Base-by-base conservation (phyloP, 1,140 invertebrate species). In the Megalopta genalis region DNA sequence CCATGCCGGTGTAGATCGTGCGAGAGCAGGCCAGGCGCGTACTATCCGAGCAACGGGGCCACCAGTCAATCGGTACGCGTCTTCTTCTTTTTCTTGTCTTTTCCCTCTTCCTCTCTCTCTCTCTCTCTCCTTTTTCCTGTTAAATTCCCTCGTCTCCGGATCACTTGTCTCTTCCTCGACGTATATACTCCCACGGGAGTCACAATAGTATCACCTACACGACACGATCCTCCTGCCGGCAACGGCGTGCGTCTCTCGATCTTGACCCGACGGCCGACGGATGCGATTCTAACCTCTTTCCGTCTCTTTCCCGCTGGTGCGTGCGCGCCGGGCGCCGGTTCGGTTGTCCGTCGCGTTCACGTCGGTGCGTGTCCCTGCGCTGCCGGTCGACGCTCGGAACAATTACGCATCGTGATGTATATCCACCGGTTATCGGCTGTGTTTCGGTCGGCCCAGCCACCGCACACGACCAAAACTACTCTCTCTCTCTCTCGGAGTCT, bases 1-100 rank as follows among this genome's bases (percentile, higher is more conserved):
- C 90, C 90, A 91, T 91, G 89, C 89, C 88, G 87, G 80, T 85
- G 84, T 85, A 82, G 88, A 86, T 88, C 87, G 86, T 86, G 86
- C 84, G 84, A 86, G 87, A 84, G 70, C 77, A 86, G 84, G 59
- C 63, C 90, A 91, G 90, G 88, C 80, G 69, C 85, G 91, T 90
- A 90, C 21, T 66, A 25, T 49, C 49, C 39, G 52, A 60, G 37
- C 46, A 59, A 21, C 65, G 67, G 80, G 68, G 62, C 75, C 83
- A 81, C 77, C 42, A 60, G 57, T 63, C 73, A 27, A 68, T 71
- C 54, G n/a, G 21, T 57, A 37, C 64, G 60, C 42, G 27, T 72
- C 39, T 57, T 57, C 67, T 77, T 63, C 54, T 18, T 59, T 60
- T 57, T 73, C 69, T 74, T 32, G 63, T 54, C 18, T 25, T 71